Evolutionary conservation across 2,113 vertebrate species (phyloP).

Genomic region (Muscicapa adusta): DNA sequence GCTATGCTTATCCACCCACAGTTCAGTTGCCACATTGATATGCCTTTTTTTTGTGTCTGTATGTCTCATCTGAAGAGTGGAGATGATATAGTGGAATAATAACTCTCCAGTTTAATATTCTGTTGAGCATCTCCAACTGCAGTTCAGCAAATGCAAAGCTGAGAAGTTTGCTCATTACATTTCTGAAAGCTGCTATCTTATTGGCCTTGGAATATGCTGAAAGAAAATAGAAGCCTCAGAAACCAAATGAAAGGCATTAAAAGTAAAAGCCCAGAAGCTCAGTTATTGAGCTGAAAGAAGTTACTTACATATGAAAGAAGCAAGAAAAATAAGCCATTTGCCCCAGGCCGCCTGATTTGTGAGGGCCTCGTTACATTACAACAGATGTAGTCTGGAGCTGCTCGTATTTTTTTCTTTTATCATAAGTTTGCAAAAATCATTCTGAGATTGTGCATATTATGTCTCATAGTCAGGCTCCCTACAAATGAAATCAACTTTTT

Average conservation of each 20-base stretch:
- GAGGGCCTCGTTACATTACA: not conserved
- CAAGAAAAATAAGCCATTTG: constrained; percentile 27
- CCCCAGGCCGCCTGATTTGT: not conserved
- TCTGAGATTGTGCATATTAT: not conserved
- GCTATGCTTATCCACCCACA: constrained; percentile 32
- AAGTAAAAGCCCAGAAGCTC: constrained; percentile 36
- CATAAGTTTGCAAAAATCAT: not conserved
- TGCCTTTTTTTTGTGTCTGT: not conserved
- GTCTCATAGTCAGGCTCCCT: not conserved
- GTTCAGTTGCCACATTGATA: not conserved
- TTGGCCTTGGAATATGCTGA: not conserved
- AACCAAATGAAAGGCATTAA: not conserved
- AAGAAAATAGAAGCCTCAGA: constrained; percentile 29
- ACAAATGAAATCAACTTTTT: not conserved
- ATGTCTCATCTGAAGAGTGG: constrained; percentile 28
- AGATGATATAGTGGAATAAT: constrained; percentile 46
- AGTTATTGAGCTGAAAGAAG: constrained; percentile 15
- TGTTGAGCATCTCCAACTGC: not conserved
- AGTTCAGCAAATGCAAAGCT: constrained; percentile 22
- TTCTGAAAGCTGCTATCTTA: constrained; percentile 10
- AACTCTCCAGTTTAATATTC: constrained; percentile 49
- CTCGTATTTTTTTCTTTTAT: not conserved
- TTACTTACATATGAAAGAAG: constrained; percentile 38
- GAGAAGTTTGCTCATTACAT: constrained; percentile 18
- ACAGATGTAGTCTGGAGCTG: not conserved